Conservation (phyloP, 2,888 invertebrate species). For the Cancer borealis region DNA sequence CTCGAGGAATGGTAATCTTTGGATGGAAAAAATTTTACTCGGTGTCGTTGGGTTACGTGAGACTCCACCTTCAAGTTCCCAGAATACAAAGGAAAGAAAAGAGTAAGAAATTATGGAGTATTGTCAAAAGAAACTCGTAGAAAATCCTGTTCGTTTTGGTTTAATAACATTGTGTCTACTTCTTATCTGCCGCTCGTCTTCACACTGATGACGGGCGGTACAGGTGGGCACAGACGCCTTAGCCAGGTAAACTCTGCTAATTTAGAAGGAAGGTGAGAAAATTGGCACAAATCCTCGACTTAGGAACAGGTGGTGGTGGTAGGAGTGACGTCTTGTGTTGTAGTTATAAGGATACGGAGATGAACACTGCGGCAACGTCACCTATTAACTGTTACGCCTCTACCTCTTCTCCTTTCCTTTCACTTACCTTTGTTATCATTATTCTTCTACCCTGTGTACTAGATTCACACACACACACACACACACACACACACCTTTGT, state of each 20-base stretch:
- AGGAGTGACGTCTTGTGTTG: not conserved
- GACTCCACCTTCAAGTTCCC: not conserved
- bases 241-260: slow-evolving; percentile 21
- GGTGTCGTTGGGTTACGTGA: not conserved
- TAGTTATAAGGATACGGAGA: not conserved
- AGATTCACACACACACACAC: not conserved
- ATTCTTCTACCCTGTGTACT: not conserved
- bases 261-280: not conserved
- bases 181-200: not conserved
- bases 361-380: not conserved
- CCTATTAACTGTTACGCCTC: not conserved
- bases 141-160: not conserved
- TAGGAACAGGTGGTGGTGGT: not conserved
- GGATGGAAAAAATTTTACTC: not conserved
- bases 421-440: too few species aligned
- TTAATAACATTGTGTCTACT: not conserved
- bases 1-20: not conserved
- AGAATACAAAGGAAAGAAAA: not conserved
- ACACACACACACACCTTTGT: not conserved
- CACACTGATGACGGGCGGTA: not conserved
- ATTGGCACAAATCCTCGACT: not conserved
- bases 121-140: not conserved
- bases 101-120: not conserved
- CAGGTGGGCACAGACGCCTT: not conserved
- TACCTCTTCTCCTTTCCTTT: not conserved